Evolutionary conservation across 1,140 invertebrate species (phyloP).

Genomic region (Drosophila truncata): DNA sequence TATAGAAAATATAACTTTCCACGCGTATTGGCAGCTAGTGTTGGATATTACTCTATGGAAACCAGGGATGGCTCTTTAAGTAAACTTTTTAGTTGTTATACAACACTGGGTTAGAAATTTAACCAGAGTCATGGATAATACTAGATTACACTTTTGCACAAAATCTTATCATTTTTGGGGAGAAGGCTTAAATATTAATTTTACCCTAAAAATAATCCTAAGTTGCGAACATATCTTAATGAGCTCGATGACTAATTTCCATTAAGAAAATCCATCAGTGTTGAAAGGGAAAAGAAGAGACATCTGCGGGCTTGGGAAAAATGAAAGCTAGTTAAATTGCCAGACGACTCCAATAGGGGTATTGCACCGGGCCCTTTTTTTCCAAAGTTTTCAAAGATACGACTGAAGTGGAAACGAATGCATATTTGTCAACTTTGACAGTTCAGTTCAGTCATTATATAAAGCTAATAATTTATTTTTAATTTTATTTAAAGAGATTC

Average conservation of each 20-base stretch:
- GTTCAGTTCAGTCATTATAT: background rate
- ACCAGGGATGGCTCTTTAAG: too few species aligned
- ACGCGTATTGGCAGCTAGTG: too few species aligned
- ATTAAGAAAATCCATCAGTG: background rate
- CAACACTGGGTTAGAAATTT: too few species aligned
- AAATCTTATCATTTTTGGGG: too few species aligned
- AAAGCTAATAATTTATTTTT: background rate
- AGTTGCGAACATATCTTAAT: too few species aligned
- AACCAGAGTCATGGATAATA: too few species aligned
- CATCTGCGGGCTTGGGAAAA: slow-evolving; percentile 6
- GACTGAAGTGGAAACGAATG: background rate
- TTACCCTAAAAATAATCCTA: background rate
- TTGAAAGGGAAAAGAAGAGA: background rate
- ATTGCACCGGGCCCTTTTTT: background rate
- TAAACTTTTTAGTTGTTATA: too few species aligned
- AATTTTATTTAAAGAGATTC: background rate
- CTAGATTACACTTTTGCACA: too few species aligned
- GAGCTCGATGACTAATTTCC: background rate
- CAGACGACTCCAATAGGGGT: background rate
- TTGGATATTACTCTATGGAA: too few species aligned
- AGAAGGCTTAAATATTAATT: background rate
- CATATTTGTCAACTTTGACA: too few species aligned
- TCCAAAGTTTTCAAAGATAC: background rate
- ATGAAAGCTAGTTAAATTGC: background rate
- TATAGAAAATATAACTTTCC: too few species aligned